A percentile compares a stretch with the other conserved stretches of the same genome.
Conservation (phyloP, 2,888 invertebrate species). For the Trisateles emortualis region DNA sequence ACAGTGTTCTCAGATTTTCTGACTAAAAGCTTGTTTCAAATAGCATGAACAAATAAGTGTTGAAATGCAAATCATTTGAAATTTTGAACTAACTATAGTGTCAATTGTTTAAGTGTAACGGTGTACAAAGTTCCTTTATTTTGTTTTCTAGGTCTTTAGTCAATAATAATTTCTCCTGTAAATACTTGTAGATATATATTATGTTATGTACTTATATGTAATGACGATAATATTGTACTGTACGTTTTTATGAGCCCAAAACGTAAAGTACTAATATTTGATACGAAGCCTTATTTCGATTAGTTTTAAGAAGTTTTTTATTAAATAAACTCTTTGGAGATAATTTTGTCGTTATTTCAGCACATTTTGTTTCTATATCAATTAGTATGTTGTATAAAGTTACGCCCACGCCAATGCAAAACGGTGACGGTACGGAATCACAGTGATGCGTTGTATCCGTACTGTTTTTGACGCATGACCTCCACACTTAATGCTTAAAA, state of each 20-base stretch:
- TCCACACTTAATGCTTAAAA: too few relatives aligned
- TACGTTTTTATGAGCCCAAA: constrained; percentile 84
- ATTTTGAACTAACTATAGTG: constrained; percentile 70
- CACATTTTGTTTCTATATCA: too few relatives aligned
- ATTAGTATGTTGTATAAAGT: too few relatives aligned
- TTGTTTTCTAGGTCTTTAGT: constrained; percentile 43
- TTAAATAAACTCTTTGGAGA: constrained; percentile 54
- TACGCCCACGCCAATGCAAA: too few relatives aligned
- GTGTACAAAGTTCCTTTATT: constrained; percentile 73
- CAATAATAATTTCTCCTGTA: constrained; percentile 38
- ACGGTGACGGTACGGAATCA: too few relatives aligned
- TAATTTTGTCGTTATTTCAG: neutral
- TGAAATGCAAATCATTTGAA: constrained; percentile 77
- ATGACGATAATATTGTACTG: constrained; percentile 59
- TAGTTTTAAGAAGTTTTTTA: constrained; percentile 58
- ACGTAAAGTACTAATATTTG: constrained; percentile 71
- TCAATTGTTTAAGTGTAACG: constrained; percentile 63
- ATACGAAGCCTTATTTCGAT: constrained; percentile 46
- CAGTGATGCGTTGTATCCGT: too few relatives aligned
- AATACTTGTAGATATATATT: constrained; percentile 40
- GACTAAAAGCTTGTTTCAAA: constrained; percentile 83
- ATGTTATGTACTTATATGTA: constrained; percentile 33
- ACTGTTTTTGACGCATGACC: too few relatives aligned
- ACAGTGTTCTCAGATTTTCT: constrained; percentile 86
- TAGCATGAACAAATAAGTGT: constrained; percentile 74